Base-by-base conservation (phyloP, 2,113 vertebrate species). In the Neogobius melanostomus region DNA sequence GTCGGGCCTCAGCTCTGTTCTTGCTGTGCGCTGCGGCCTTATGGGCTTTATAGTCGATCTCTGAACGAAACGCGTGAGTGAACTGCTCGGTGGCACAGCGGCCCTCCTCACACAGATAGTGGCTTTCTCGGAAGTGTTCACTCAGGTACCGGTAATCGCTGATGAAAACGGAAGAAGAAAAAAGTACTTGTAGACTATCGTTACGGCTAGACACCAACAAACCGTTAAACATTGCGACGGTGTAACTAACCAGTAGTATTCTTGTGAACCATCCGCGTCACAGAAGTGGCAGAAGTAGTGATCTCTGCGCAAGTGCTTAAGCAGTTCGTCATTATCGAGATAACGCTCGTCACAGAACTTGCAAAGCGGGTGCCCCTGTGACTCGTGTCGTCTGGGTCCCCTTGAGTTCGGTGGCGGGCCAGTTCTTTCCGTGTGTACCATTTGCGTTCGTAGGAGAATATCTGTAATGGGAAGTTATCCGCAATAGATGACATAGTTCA, bases 211-310 rank as follows among this genome's bases (percentile, higher is more conserved):
- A 36, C 1, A 36, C 8, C 11, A 11, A 28, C 4, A 28, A 1
- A 54, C 17, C 11, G 7, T 11, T 11, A 56, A 28, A 3, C 6
- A 36, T 15, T 36, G 2, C 28, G 9, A 0, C 0, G 0, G 28
- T 9, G 1, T 6, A 16, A 71, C 86, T 17, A 36, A 96, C 95
- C 96, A 95, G 87, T 99, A 99, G 83, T 99, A 99, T 79, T 99
- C 98, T 88, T 99, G 97, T 45, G 97, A 96, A 7, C 98, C 97
- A 0, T 99, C 98, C 0, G 97, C 93, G 11, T 99, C 98, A 50
- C 98, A 99, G 86, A 99, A 99, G 80, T 99, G 98, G 74, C 98
- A 99, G 85, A 98, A 99, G 72, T 96, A 99, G 87, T 99, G 98
- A 73, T 99, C 97, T 6, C 96, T 93, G 0, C 98, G 89, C 62